phyloP scores from a whole-genome alignment of 2,113 vertebrate genomes.

The Malaclemys terrapin region DNA sequence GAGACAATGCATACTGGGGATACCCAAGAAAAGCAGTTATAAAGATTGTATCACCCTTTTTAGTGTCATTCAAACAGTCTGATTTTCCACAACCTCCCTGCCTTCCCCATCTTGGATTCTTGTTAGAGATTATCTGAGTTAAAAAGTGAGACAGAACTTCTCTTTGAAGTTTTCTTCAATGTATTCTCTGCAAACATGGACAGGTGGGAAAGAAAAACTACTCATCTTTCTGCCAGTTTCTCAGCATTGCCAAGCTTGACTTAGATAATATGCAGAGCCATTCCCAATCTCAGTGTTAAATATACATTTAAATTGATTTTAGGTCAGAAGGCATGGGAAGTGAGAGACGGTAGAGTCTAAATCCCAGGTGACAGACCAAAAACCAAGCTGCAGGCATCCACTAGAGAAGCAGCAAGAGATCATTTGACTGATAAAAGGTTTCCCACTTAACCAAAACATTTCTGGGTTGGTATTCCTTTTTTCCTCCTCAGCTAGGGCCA shows the following conservation, averaged over 20 bases:
- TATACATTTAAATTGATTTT: not conserved
- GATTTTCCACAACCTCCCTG: not conserved
- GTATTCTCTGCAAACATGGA: not conserved
- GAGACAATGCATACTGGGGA: not conserved
- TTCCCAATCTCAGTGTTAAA: not conserved
- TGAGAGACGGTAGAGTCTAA: not conserved
- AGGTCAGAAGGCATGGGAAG: not conserved
- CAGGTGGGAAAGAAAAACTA: not conserved
- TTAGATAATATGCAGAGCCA: not conserved
- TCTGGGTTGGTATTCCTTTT: not conserved
- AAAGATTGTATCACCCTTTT: not conserved
- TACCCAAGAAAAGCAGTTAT: not conserved
- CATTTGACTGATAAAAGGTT: not conserved
- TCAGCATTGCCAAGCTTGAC: not conserved
- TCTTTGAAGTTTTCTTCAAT: not conserved
- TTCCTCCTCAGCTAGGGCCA: not conserved
- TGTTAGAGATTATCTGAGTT: not conserved
- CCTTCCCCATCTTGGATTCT: not conserved
- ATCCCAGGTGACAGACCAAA: conserved; percentile 16
- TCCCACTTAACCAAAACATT: not conserved
- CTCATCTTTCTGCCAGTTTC: not conserved
- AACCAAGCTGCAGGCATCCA: not conserved
- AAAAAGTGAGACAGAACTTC: not conserved
- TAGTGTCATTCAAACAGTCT: not conserved
- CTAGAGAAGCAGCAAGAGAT: not conserved